Evolutionary conservation across 2,888 invertebrate genomes (phyloP), one percentile per base, ranked within the genome.

Genomic region (Blastobasis adustella): DNA sequence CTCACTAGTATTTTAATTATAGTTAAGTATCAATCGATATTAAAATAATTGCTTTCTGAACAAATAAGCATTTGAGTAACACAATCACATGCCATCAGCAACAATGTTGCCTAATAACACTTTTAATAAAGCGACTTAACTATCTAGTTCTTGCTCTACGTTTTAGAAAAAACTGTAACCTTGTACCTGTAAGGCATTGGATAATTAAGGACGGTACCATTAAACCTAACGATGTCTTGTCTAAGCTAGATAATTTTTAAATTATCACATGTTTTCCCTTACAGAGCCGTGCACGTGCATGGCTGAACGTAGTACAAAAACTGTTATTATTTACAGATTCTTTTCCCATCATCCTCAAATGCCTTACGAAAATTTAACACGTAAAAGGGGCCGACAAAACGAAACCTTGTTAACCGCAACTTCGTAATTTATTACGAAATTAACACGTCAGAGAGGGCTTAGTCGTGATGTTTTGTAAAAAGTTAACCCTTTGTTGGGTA

Each of bases 401-500:
- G 55, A 52, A 51, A 46, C 53, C 54, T 57, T 46, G 56, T 56
- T 57, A 57, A 57, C 59, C 58, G 55, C 61, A 61, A 60, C 64
- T 60, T 59, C 55, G 67, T 75, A 69, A 77, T 81, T 80, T 73
- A 77, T 74, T 66, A 74, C 69, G 54, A 69, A 76, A 84, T 85
- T 81, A 83, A 82, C 81, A 79, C 84, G 78, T 84, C 80, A 80
- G 66, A 64, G 56, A 61, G 69, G 76, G 75, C 77, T 71, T 71
- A 67, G 62, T 58, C 56, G 61, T 67, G 73, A 73, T 76, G 23
- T 23, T 75, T 63, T 61, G 63, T 65, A 61, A 68, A 76, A 77
- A 76, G 23, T 69, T 71, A 73, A 76, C 79, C 82, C 69, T 77
- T 77, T 71, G 73, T 73, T 72, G 67, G 56, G 63, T 66, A 63